A percentile compares a stretch with the other conserved stretches of the same genome.
Conservation (phyloP, 2,797 vertebrate species). For the Argya squamiceps region DNA sequence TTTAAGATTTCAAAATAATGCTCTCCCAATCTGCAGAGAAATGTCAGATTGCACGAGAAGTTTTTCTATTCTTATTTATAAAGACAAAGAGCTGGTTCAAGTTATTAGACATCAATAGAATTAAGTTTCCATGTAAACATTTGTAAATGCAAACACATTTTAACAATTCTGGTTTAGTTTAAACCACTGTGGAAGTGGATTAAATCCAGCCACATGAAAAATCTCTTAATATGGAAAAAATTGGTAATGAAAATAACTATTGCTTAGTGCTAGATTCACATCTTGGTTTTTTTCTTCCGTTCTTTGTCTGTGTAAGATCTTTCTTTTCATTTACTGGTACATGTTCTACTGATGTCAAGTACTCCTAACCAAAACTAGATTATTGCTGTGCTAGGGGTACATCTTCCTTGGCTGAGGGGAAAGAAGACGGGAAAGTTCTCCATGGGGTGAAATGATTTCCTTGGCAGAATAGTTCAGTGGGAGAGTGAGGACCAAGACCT, state of each 20-base stretch:
- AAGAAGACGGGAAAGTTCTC: neutral
- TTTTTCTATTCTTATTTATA: constrained; percentile 11
- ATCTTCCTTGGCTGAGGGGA: neutral
- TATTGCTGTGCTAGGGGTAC: neutral
- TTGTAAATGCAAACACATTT: constrained; percentile 1
- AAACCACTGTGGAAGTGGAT: neutral
- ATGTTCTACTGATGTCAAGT: neutral
- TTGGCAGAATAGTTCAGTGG: neutral
- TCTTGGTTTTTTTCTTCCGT: fast-evolving
- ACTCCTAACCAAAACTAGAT: neutral
- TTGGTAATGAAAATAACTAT: neutral
- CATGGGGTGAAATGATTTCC: neutral
- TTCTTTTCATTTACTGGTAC: neutral
- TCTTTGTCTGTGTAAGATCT: neutral
- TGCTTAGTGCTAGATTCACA: neutral
- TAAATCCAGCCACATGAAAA: neutral
- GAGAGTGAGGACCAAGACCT: neutral
- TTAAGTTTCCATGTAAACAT: neutral
- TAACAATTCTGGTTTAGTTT: neutral
- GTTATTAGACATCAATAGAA: constrained; percentile 7
- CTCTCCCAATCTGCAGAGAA: neutral
- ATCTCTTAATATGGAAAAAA: constrained; percentile 24
- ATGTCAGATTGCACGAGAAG: neutral
- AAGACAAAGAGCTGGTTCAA: neutral
- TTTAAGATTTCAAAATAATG: constrained; percentile 6